These are phyloP conservation scores for Aspidiotus destructor DNA, from an alignment of 2,888 invertebrate species.

Conservation along the genomic window DNA sequence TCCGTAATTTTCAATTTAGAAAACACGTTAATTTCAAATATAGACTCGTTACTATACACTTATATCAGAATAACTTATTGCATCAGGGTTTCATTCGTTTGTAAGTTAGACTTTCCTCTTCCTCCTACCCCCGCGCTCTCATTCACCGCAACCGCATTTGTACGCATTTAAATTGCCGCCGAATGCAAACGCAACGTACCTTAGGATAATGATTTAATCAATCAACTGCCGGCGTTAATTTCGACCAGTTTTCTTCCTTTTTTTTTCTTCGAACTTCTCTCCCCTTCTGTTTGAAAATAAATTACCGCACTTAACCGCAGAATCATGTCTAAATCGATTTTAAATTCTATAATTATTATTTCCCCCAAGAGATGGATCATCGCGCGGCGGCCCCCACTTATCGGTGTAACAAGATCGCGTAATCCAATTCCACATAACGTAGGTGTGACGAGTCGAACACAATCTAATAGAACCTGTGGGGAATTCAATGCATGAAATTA, in stretches of 20 bases:
- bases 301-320: conserved; percentile 4
- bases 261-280: no score
- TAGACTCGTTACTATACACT: no score
- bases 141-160: not conserved
- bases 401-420: conserved; percentile 1
- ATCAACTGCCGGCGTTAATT: not conserved
- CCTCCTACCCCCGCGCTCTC: no score
- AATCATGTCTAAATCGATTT: not conserved
- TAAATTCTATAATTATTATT: conserved; percentile 2
- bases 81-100: no score
- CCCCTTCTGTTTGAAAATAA: not conserved
- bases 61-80: no score
- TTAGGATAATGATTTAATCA: not conserved
- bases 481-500: conserved; percentile 16
- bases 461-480: not conserved
- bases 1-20: conserved; percentile 3
- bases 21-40: not conserved
- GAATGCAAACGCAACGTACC: not conserved
- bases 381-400: not conserved
- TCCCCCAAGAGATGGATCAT: not conserved
- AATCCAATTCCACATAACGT: conserved; percentile 13
- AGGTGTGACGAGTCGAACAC: conserved; percentile 27
- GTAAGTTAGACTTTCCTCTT: no score
- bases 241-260: not conserved
- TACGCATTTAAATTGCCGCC: conserved; percentile 1